Conservation (phyloP, 2,888 invertebrate species). For the Ormyrus pomaceus region DNA sequence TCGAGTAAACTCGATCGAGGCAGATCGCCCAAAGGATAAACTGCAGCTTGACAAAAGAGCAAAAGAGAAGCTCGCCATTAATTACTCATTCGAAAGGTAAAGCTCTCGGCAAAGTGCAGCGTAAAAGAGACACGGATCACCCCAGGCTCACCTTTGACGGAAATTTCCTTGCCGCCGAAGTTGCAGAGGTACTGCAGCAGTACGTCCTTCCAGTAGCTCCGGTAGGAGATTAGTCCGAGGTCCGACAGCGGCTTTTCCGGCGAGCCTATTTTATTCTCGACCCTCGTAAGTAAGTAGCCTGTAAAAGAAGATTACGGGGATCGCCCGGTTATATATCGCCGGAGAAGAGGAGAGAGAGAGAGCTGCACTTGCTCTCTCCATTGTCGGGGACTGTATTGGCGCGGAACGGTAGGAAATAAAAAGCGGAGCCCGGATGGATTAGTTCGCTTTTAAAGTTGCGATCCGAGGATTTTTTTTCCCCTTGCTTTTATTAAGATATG, state of each 20-base stretch:
- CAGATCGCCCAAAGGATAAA: too few relatives aligned
- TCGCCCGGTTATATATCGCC: not conserved
- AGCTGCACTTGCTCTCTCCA: too few relatives aligned
- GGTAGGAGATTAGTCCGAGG: constrained; percentile 96
- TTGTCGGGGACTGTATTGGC: not conserved
- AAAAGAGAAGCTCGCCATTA: too few relatives aligned
- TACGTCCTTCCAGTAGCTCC: constrained; percentile 99
- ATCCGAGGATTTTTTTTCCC: not conserved
- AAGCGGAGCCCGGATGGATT: constrained; percentile 2
- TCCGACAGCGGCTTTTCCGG: constrained; percentile 99
- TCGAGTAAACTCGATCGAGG: too few relatives aligned
- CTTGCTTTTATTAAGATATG: constrained; percentile 8
- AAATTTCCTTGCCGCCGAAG: constrained; percentile 91
- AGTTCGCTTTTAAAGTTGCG: not conserved
- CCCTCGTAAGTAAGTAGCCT: constrained; percentile 97
- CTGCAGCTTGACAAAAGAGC: too few relatives aligned
- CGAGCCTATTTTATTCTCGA: constrained; percentile 98
- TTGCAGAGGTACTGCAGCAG: constrained; percentile 93
- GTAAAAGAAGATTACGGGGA: constrained; percentile 59
- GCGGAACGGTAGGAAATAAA: not conserved
- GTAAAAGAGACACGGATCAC: too few relatives aligned
- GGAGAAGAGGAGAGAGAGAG: too few relatives aligned
- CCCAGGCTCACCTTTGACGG: constrained; percentile 85
- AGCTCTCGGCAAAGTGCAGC: too few relatives aligned
- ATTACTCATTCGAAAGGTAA: too few relatives aligned